phyloP scores from a whole-genome alignment of 2,797 vertebrate genomes.

The Mycteria americana region DNA sequence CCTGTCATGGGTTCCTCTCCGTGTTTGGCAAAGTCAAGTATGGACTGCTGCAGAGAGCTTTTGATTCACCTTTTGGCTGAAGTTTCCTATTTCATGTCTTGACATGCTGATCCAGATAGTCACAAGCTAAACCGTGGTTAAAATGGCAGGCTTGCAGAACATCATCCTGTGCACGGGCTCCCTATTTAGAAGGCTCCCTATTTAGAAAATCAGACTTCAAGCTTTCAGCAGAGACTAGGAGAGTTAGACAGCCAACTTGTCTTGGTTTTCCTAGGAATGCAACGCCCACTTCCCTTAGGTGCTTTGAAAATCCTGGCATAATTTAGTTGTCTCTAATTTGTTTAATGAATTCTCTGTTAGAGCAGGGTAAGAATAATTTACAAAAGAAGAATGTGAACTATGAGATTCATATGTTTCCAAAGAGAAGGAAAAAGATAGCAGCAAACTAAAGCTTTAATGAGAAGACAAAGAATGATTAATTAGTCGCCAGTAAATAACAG shows the following conservation, averaged over 20 bases:
- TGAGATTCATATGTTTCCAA: background rate
- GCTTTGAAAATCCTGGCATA: background rate
- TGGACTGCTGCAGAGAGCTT: background rate
- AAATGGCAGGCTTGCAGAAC: background rate
- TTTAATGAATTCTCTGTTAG: background rate
- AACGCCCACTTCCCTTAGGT: background rate
- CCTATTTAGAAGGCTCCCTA: background rate
- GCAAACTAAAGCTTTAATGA: background rate
- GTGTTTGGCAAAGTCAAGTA: background rate
- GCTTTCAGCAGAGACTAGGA: background rate
- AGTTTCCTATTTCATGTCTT: background rate
- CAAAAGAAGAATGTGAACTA: background rate
- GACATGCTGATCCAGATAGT: background rate
- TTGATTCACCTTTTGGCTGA: background rate
- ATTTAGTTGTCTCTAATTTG: background rate
- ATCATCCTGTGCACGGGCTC: background rate
- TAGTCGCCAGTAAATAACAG: background rate
- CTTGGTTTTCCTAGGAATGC: background rate
- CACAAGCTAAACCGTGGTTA: background rate
- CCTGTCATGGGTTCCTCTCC: background rate
- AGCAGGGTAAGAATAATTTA: background rate
- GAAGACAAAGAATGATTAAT: slow-evolving; percentile 12
- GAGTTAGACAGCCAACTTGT: background rate
- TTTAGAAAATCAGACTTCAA: background rate
- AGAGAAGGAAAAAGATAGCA: background rate